Percentiles rank a stretch among this genome's conserved stretches.
Evolutionary conservation across 1,140 invertebrate genomes (phyloP).

Genomic region (Hestina assimilis): DNA sequence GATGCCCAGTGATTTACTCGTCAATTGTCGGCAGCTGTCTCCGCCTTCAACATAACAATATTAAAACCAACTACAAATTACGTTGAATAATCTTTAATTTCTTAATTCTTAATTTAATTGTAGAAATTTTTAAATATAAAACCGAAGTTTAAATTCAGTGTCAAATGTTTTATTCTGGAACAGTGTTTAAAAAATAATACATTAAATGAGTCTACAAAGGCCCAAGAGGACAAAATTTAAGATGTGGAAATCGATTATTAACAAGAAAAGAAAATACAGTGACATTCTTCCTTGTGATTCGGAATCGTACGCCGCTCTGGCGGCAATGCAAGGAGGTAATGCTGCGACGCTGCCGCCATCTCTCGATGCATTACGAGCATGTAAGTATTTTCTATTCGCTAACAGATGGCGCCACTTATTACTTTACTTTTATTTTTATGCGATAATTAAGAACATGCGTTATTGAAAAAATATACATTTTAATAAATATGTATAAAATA

Average conservation of each 20-base stretch:
- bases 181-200: conserved; percentile 32
- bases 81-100: no score
- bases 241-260: conserved; percentile 72
- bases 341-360: conserved; percentile 71
- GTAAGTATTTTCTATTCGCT: conserved; percentile 66
- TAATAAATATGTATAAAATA: no score
- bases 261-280: conserved; percentile 70
- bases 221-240: conserved; percentile 56
- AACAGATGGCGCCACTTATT: conserved; percentile 42
- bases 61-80: conserved; percentile 5
- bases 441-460: no score
- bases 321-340: conserved; percentile 67
- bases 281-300: conserved; percentile 60
- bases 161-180: no score
- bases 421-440: no score
- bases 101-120: no score
- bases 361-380: conserved; percentile 68
- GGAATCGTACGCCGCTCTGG: conserved; percentile 64
- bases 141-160: no score
- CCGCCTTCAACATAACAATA: conserved; percentile 17
- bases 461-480: no score
- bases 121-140: no score
- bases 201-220: conserved; percentile 70
- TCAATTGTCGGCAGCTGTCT: conserved; percentile 45
- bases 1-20: conserved; percentile 50